Percentiles rank a stretch among this genome's conserved stretches.
These are phyloP conservation scores for Asteroscopus sphinx DNA, from an alignment of 2,888 invertebrate species.

Conservation along the genomic window DNA sequence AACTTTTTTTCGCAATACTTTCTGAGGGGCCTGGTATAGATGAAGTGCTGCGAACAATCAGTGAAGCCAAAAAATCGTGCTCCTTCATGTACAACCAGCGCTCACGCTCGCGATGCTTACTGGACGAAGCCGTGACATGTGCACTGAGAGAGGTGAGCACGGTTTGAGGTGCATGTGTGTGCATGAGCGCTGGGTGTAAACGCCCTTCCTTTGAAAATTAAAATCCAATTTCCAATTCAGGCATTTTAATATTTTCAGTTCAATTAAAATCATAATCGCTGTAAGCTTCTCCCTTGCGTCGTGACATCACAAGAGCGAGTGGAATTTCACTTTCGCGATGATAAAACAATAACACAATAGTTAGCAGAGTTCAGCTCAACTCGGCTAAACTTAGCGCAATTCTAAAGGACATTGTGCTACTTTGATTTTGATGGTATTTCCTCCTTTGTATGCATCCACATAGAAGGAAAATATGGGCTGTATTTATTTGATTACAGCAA, in stretches of 20 bases:
- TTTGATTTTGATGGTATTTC: constrained; percentile 26
- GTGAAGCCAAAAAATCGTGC: too few relatives aligned
- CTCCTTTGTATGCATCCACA: neutral
- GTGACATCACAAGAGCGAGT: constrained; percentile 32
- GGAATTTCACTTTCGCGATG: constrained; percentile 59
- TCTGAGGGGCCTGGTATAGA: too few relatives aligned
- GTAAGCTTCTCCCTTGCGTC: constrained; percentile 13
- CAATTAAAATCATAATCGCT: constrained; percentile 3
- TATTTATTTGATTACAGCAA: neutral
- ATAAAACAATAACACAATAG: constrained; percentile 52
- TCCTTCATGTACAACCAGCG: too few relatives aligned
- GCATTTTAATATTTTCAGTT: neutral
- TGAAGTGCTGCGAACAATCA: too few relatives aligned
- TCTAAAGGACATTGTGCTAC: constrained; percentile 46
- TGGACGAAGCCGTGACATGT: too few relatives aligned
- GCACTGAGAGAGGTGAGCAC: too few relatives aligned
- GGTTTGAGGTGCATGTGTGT: too few relatives aligned
- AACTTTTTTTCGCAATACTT: too few relatives aligned
- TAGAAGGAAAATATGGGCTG: neutral
- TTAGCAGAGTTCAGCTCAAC: constrained; percentile 15
- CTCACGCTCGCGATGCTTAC: too few relatives aligned
- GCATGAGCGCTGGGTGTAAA: too few relatives aligned
- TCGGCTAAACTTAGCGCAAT: constrained; percentile 2
- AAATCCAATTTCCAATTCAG: too few relatives aligned
- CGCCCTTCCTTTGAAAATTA: too few relatives aligned